These are phyloP conservation scores for Florisuga fusca DNA, from an alignment of 2,797 vertebrate genomes.

Conservation along the genomic window DNA sequence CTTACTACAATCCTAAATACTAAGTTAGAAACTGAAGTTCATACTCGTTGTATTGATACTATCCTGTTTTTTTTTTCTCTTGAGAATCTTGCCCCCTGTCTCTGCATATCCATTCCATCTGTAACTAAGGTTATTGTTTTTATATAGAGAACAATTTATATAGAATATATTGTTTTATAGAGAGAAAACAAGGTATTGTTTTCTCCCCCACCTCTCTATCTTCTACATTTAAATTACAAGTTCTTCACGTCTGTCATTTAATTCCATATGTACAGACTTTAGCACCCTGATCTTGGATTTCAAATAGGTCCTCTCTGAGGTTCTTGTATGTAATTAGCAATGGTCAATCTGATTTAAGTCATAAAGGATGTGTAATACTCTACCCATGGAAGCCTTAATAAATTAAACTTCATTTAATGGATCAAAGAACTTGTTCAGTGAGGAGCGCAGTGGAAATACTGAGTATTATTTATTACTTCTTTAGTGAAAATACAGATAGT, in stretches of 20 bases:
- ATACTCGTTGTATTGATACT: not conserved
- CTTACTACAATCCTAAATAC: not conserved
- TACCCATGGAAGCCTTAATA: conserved; percentile 18
- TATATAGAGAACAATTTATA: too few species aligned
- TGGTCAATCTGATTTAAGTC: conserved; percentile 7
- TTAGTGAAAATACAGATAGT: not conserved
- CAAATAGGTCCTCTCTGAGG: not conserved
- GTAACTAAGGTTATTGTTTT: too few species aligned
- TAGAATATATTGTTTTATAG: too few species aligned
- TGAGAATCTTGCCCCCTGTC: not conserved
- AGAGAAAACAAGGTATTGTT: not conserved
- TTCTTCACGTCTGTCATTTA: not conserved
- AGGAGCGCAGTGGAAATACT: conserved; percentile 11
- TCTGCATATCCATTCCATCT: not conserved
- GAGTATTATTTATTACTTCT: conserved; percentile 45
- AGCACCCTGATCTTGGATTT: not conserved
- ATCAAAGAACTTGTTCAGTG: not conserved
- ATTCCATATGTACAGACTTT: not conserved
- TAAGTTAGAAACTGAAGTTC: not conserved
- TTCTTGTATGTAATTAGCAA: not conserved
- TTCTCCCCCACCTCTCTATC: not conserved
- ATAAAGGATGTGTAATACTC: not conserved
- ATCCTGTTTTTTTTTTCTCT: too few species aligned
- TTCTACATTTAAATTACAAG: not conserved
- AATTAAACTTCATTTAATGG: conserved; percentile 27